Base-by-base conservation (phyloP, 2,797 vertebrate species). In the Kryptopterus vitreolus region DNA sequence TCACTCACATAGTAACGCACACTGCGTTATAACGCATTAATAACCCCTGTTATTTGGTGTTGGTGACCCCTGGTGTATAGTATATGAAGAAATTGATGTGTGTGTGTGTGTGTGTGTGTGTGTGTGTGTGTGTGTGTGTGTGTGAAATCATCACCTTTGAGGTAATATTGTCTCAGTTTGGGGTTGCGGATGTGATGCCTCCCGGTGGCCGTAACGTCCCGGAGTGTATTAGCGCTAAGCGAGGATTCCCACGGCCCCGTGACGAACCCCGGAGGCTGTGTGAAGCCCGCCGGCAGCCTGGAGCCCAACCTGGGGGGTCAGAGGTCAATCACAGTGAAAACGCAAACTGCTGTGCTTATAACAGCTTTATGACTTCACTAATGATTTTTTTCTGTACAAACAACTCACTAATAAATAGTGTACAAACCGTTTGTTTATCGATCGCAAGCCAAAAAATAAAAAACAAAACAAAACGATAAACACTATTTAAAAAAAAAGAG, bases 111-210 rank as follows among this genome's bases (percentile, higher is more conserved):
- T n/a, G n/a, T n/a, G n/a, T n/a, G n/a, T n/a, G n/a, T n/a, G n/a
- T n/a, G n/a, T n/a, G n/a, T n/a, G n/a, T n/a, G n/a, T n/a, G n/a
- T n/a, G n/a, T n/a, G n/a, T n/a, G n/a, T n/a, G n/a, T n/a, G n/a
- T n/a, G n/a, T n/a, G n/a, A n/a, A n/a, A n/a, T n/a, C n/a, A n/a
- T 24, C 84, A 94, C 94, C 94, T 90, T 91, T 91, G 12, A 94
- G 89, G 87, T 95, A 95, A 88, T 94, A 95, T 87, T 93, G 92
- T 31, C 94, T 90, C 77, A 95, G 90, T 83, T 90, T 92, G 57
- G 94, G 93, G 89, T 95, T 94, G 80, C 94, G 90, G 82, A 95
- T 95, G 88, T 93, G 93, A 87, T 90, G 85, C 13, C 89, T 88
- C 35, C 85, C 87, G 7, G 50, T 61, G 9, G 43, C 53, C 35